These are phyloP conservation scores for Pipistrellus pygmaeus DNA, from an alignment of 2,797 vertebrate genomes.

Conservation along the genomic window DNA sequence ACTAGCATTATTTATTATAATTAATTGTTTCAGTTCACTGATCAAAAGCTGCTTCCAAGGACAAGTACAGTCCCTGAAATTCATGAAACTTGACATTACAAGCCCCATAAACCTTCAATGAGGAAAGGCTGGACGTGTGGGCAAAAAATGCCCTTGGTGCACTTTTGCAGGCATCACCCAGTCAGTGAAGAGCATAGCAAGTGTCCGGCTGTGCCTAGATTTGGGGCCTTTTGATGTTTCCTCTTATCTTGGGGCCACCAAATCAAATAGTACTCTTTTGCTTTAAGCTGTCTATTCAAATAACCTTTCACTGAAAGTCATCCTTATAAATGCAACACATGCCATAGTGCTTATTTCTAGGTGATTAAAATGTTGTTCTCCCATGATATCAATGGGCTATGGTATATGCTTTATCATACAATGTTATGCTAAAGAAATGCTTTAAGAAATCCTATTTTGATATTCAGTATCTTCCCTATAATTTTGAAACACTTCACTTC, in stretches of 20 bases:
- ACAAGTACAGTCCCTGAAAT: slow-evolving; percentile 83
- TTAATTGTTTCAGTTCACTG: slow-evolving; percentile 87
- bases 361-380: slow-evolving; percentile 63
- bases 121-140: slow-evolving; percentile 78
- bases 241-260: not conserved
- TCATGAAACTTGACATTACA: slow-evolving; percentile 86
- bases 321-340: slow-evolving; percentile 60
- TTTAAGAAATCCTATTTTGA: not conserved
- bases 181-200: not conserved
- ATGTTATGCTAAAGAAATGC: not conserved
- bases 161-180: slow-evolving; percentile 75
- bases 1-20: slow-evolving; percentile 84
- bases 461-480: not conserved
- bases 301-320: slow-evolving; percentile 21
- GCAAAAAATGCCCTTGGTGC: slow-evolving; percentile 78
- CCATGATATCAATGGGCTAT: not conserved
- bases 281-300: slow-evolving; percentile 60
- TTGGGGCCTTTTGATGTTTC: slow-evolving; percentile 47
- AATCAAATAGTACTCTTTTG: slow-evolving; percentile 69
- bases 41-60: slow-evolving; percentile 84
- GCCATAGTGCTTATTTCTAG: slow-evolving; percentile 46
- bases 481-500: not conserved
- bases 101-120: slow-evolving; percentile 88
- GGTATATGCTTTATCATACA: not conserved
- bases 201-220: slow-evolving; percentile 14